These are phyloP conservation scores for Apoderus coryli DNA, from an alignment of 2,888 invertebrate species.

Conservation along the genomic window DNA sequence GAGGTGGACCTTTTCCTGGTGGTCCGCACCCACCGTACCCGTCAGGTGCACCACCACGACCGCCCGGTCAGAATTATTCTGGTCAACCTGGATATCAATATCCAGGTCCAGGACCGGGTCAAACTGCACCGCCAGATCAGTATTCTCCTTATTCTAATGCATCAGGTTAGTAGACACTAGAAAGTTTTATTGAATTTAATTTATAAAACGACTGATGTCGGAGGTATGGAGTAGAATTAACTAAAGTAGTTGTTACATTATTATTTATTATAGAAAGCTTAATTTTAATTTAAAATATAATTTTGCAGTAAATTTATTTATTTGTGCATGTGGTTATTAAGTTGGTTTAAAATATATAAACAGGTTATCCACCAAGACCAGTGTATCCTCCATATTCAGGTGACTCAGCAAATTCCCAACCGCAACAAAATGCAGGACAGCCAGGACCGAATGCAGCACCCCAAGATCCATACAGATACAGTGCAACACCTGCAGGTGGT, in stretches of 20 bases:
- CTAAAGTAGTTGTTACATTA: too few relatives aligned
- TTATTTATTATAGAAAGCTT: too few relatives aligned
- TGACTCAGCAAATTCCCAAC: conserved; percentile 26
- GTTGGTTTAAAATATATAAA: conserved; percentile 15
- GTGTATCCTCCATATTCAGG: conserved; percentile 65
- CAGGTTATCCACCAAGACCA: conserved; percentile 47
- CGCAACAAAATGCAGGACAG: conserved; percentile 24
- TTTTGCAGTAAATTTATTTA: conserved; percentile 12
- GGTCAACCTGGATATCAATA: conserved; percentile 48
- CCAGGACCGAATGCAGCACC: conserved; percentile 22
- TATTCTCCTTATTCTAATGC: conserved; percentile 41
- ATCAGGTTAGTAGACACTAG: conserved; percentile 20
- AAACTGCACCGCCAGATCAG: conserved; percentile 34
- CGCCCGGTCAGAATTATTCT: conserved; percentile 35
- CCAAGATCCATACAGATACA: conserved; percentile 32
- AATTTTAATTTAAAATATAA: too few relatives aligned
- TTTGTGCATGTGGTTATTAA: conserved; percentile 16
- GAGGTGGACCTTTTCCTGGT: conserved; percentile 30
- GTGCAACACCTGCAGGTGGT: conserved; percentile 23
- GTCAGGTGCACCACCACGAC: conserved; percentile 30
- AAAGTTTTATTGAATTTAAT: too few relatives aligned
- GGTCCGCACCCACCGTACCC: conserved; percentile 34
- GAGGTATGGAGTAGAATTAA: too few relatives aligned
- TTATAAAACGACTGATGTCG: too few relatives aligned
- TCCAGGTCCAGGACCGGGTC: conserved; percentile 27